Evolutionary conservation across 2,888 invertebrate genomes (phyloP).

Genomic region (Zaprionus bogoriensis): DNA sequence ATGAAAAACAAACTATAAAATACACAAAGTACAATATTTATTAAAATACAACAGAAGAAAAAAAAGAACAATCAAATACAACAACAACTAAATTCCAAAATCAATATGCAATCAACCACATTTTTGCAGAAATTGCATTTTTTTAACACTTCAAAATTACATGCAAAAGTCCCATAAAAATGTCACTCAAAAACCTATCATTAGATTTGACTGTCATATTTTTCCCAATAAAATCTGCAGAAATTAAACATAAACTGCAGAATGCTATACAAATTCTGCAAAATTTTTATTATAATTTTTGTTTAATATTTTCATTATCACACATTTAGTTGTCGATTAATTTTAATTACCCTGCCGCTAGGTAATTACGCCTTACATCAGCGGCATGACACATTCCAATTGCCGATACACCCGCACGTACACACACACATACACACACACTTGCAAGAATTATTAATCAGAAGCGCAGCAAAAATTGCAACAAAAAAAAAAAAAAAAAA

Average conservation of each 20-base stretch:
- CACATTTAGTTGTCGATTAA: conserved; percentile 15
- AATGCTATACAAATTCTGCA: neutral
- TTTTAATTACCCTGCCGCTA: conserved; percentile 43
- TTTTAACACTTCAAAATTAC: too few species aligned
- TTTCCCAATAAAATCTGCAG: neutral
- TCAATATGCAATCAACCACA: neutral
- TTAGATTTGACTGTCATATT: neutral
- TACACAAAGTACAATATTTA: too few species aligned
- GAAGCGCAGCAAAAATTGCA: conserved; percentile 12
- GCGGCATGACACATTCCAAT: neutral
- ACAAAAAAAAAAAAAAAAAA: too few species aligned
- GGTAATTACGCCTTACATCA: conserved; percentile 15
- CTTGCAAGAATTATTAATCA: conserved; percentile 31
- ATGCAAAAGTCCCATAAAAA: too few species aligned
- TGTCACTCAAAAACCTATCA: too few species aligned
- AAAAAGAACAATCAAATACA: too few species aligned
- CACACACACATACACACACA: conserved; percentile 2
- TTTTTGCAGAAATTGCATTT: too few species aligned
- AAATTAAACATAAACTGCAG: neutral
- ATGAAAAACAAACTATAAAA: too few species aligned
- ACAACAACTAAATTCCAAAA: neutral
- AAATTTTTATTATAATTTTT: neutral
- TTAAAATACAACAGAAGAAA: too few species aligned
- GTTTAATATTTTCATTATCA: neutral
- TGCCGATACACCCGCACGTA: conserved; percentile 8